Evolutionary conservation across 2,113 vertebrate genomes (phyloP).

Genomic region (Mirza zaza): DNA sequence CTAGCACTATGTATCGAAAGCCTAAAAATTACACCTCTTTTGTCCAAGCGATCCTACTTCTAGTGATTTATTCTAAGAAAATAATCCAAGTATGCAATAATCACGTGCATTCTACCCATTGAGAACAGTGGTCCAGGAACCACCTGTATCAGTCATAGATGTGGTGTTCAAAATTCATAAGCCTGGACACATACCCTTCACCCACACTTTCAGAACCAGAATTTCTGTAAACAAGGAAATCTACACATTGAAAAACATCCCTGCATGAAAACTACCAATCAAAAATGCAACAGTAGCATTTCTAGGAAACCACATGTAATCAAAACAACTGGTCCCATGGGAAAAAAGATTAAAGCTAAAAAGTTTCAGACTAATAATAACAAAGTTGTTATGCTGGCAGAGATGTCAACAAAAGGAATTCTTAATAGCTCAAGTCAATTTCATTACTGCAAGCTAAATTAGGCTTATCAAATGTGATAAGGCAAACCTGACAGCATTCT

Average conservation of each 20-base stretch:
- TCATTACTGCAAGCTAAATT: not conserved
- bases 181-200: not conserved
- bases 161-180: not conserved
- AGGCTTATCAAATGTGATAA: not conserved
- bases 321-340: not conserved
- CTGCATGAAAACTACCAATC: not conserved
- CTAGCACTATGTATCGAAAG: not conserved
- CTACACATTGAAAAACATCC: not conserved
- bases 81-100: slow-evolving; percentile 14
- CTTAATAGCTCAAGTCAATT: slow-evolving; percentile 8
- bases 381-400: not conserved
- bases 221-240: not conserved
- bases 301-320: not conserved
- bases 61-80: slow-evolving; percentile 32
- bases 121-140: not conserved
- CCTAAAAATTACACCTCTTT: not conserved
- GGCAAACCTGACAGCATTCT: slow-evolving; percentile 5
- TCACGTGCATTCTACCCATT: not conserved
- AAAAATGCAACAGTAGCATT: not conserved
- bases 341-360: not conserved
- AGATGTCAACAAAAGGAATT: not conserved
- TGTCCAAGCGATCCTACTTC: not conserved
- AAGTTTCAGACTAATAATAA: not conserved
- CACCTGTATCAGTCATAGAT: not conserved
- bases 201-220: not conserved